Percentiles rank a stretch among this genome's conserved stretches.
These are phyloP conservation scores for Python bivittatus DNA, from an alignment of 2,113 vertebrate genomes.

Conservation along the genomic window DNA sequence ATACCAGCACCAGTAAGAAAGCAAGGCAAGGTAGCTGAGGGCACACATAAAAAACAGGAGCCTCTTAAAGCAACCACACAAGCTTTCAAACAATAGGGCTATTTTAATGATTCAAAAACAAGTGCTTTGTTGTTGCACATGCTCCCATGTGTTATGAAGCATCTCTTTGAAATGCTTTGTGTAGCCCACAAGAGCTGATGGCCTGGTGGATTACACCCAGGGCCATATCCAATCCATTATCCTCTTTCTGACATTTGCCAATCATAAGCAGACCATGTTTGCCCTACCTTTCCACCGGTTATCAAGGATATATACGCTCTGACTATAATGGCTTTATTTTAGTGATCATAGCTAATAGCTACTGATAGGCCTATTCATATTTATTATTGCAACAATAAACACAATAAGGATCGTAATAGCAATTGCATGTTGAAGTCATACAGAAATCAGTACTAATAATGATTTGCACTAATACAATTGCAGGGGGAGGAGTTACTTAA, in stretches of 20 bases:
- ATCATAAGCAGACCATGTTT: background rate
- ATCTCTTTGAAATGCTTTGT: background rate
- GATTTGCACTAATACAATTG: constrained; percentile 9
- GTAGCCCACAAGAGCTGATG: too few relatives aligned
- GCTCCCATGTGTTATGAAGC: background rate
- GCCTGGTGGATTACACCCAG: background rate
- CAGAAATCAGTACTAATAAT: constrained; percentile 11
- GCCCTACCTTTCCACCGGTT: background rate
- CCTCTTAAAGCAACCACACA: background rate
- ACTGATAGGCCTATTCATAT: background rate
- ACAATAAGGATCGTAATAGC: background rate
- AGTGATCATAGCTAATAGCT: background rate
- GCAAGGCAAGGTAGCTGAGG: background rate
- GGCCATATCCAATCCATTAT: background rate
- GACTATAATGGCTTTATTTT: background rate
- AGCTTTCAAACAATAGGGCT: background rate
- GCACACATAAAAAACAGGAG: background rate
- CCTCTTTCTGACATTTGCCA: background rate
- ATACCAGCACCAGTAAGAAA: background rate
- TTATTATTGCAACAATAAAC: background rate
- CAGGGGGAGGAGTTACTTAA: constrained; percentile 13
- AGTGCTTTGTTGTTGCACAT: background rate
- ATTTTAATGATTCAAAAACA: background rate
- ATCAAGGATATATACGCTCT: background rate
- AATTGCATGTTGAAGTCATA: constrained; percentile 10